Evolutionary conservation across 2,113 vertebrate species (phyloP).

Genomic region (Plecturocebus donacophilus): DNA sequence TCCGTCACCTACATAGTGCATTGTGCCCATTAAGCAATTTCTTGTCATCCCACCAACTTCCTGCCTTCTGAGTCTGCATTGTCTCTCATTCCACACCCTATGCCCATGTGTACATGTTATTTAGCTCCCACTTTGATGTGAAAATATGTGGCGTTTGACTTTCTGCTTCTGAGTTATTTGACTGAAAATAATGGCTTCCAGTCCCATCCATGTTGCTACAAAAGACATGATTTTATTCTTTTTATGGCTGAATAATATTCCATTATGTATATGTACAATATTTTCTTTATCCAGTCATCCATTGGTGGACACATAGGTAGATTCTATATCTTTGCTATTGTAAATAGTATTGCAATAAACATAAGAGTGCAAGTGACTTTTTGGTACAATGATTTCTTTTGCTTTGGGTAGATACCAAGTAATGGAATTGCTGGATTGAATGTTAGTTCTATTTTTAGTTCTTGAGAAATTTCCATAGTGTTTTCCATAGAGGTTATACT

Average conservation of each 20-base stretch:
- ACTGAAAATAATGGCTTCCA: background rate
- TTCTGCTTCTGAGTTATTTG: background rate
- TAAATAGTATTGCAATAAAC: background rate
- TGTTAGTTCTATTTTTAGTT: background rate
- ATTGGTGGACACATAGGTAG: background rate
- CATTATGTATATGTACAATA: background rate
- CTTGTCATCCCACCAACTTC: background rate
- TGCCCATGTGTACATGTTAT: background rate
- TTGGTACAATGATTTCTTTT: background rate
- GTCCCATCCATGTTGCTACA: background rate
- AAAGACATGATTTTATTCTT: background rate
- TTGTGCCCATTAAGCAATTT: background rate
- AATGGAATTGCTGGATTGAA: background rate
- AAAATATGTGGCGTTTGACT: background rate
- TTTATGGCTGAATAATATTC: background rate
- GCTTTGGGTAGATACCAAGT: background rate
- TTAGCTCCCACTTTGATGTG: background rate
- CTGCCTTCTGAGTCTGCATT: background rate
- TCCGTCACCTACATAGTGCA: background rate
- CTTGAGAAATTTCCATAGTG: background rate
- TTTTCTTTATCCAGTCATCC: background rate
- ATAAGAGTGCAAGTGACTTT: background rate
- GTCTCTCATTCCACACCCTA: background rate
- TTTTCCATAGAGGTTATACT: background rate
- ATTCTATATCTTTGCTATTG: background rate